Evolutionary conservation across 2,797 vertebrate species (phyloP).

Genomic region (Merluccius polli): DNA sequence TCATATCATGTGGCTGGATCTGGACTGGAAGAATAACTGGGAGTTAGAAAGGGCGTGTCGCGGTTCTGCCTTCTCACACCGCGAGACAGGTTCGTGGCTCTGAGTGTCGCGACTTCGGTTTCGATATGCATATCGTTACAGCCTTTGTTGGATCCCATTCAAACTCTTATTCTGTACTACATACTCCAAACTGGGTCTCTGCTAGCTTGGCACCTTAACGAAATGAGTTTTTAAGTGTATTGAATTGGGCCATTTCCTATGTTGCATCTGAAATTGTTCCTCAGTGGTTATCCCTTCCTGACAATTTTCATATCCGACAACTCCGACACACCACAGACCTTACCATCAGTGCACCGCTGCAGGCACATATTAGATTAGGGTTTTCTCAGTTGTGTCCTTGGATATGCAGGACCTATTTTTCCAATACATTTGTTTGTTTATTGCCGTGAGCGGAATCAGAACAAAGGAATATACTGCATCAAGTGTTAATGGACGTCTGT

Average conservation of each 20-base stretch:
- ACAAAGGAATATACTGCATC: not conserved
- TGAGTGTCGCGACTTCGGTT: no score
- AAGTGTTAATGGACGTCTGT: not conserved
- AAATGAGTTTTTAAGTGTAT: not conserved
- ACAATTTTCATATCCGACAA: not conserved
- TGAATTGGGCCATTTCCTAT: not conserved
- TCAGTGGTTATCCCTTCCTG: not conserved
- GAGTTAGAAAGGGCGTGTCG: no score
- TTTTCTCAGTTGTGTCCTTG: not conserved
- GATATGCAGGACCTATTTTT: not conserved
- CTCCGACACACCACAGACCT: not conserved
- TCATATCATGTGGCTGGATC: no score
- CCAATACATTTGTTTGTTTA: not conserved
- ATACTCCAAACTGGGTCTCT: not conserved
- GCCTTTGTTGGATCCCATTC: not conserved
- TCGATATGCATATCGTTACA: no score
- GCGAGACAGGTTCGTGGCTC: no score
- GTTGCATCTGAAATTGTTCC: not conserved
- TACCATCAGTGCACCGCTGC: not conserved
- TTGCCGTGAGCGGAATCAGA: not conserved
- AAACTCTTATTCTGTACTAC: not conserved
- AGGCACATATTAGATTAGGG: not conserved
- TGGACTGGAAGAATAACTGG: no score
- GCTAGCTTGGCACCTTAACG: not conserved
- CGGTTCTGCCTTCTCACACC: no score